phyloP scores from a whole-genome alignment of 2,888 invertebrate genomes.

The Dorcus parallelipipedus region DNA sequence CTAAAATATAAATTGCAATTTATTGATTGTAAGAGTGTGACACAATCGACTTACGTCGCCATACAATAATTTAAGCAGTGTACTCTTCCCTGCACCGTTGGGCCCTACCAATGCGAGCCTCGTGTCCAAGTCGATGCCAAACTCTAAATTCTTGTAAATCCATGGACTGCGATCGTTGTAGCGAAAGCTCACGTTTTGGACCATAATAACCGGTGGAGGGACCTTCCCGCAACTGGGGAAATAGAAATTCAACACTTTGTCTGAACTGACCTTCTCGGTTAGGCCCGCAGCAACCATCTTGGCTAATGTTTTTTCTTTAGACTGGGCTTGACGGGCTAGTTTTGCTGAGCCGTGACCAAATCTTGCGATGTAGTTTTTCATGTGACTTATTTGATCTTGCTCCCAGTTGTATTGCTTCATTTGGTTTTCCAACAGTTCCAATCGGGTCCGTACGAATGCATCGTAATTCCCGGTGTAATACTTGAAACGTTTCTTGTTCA shows the following conservation, averaged over 20 bases:
- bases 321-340: slow-evolving; percentile 97
- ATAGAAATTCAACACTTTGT: slow-evolving; percentile 91
- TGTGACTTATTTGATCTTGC: slow-evolving; percentile 97
- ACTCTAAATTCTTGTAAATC: slow-evolving; percentile 97
- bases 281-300: slow-evolving; percentile 99
- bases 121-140: slow-evolving; percentile 98
- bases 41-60: slow-evolving; percentile 69
- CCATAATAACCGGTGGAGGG: slow-evolving; percentile 99
- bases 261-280: slow-evolving; percentile 89
- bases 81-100: slow-evolving; percentile 99
- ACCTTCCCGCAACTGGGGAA: slow-evolving; percentile 95
- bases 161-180: slow-evolving; percentile 83
- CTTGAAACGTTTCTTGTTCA: slow-evolving; percentile 88
- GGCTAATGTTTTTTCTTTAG: slow-evolving; percentile 97
- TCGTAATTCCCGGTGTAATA: slow-evolving; percentile 93
- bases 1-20: slow-evolving; percentile 45
- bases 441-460: slow-evolving; percentile 87
- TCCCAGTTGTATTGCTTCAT: slow-evolving; percentile 99
- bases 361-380: slow-evolving; percentile 99
- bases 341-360: slow-evolving; percentile 99
- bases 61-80: slow-evolving; percentile 90
- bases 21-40: background rate
- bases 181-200: slow-evolving; percentile 95
- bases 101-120: slow-evolving; percentile 92
- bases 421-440: slow-evolving; percentile 96